Base-by-base conservation (phyloP, 2,113 vertebrate species). In the Lepisosteus osseus region DNA sequence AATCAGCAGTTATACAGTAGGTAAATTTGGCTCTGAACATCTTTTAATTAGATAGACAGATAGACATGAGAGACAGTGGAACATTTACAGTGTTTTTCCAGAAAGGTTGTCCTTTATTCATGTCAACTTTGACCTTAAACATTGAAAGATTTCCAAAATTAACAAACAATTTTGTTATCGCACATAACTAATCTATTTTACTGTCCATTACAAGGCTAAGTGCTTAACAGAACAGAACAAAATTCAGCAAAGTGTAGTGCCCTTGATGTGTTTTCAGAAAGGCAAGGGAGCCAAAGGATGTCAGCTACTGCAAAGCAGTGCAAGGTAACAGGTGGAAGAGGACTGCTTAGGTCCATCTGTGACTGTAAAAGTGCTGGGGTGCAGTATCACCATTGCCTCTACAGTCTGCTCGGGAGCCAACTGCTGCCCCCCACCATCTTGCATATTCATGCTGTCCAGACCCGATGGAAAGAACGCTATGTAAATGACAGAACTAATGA, bases 401-500 rank as follows among this genome's bases (percentile, higher is more conserved):
- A 43, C 9, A 1, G 57, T 47, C 57, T 12, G 57, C 7, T 11
- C 8, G n/a, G 14, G 61, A 67, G 40, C 40, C 44, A 40, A 44
- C 3, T 41, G 54, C 55, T 43, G 13, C 64, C 45, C 64, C 64
- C 61, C 12, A 45, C 47, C 54, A 56, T 61, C 29, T 74, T 67
- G 51, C 68, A 68, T 62, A 67, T 76, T 72, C 65, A 67, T 61
- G 65, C 6, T 67, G 67, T 57, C 57, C 3, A 66, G 15, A 6
- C 54, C 54, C 17, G 54, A 40, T 57, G 54, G 41, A 54, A 69
- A 41, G 57, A 55, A 76, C 17, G 55, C 9, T 76, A 76, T 71
- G 65, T 67, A 67, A 76, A 67, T 61, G 57, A 54, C 51, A 72
- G 57, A 29, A n/a, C 62, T 54, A 62, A 74, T 74, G 43, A 69